Evolutionary conservation across 2,113 vertebrate genomes (phyloP).

Genomic region (Syngnathus floridae): DNA sequence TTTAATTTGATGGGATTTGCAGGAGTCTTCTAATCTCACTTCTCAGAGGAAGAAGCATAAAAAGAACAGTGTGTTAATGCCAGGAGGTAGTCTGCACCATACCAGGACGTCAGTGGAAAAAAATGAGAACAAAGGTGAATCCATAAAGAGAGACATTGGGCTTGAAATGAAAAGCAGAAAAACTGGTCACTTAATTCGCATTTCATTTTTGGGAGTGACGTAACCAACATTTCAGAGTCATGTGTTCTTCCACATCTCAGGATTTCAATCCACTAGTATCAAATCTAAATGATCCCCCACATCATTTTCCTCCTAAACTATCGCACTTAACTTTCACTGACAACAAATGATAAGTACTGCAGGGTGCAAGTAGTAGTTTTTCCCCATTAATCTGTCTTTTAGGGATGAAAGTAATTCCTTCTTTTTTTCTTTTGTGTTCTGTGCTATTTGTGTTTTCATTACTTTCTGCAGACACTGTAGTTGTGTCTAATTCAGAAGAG

Average conservation of each 20-base stretch:
- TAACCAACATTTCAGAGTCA: constrained; percentile 50
- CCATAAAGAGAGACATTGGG: constrained; percentile 35
- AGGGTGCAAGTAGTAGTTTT: too few relatives aligned
- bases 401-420: too few relatives aligned
- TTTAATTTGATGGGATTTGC: constrained; percentile 37
- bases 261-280: constrained; percentile 31
- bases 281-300: constrained; percentile 12
- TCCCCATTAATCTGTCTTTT: too few relatives aligned
- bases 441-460: too few relatives aligned
- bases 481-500: too few relatives aligned
- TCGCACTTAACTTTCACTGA: constrained; percentile 12
- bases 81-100: constrained; percentile 29
- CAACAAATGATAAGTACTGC: neutral
- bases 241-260: constrained; percentile 34
- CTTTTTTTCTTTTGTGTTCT: too few relatives aligned
- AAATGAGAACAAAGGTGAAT: constrained; percentile 30
- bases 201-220: constrained; percentile 51
- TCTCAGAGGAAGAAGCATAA: constrained; percentile 18
- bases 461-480: too few relatives aligned
- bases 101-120: constrained; percentile 42
- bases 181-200: constrained; percentile 58
- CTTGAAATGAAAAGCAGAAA: constrained; percentile 47
- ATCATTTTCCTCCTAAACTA: constrained; percentile 2
- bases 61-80: constrained; percentile 37
- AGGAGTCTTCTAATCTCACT: constrained; percentile 20